A percentile compares a stretch with the other conserved stretches of the same genome.
These are phyloP conservation scores for Paracentrotus lividus DNA, from an alignment of 53 echinoderm and acorn worm genomes.

Conservation along the genomic window DNA sequence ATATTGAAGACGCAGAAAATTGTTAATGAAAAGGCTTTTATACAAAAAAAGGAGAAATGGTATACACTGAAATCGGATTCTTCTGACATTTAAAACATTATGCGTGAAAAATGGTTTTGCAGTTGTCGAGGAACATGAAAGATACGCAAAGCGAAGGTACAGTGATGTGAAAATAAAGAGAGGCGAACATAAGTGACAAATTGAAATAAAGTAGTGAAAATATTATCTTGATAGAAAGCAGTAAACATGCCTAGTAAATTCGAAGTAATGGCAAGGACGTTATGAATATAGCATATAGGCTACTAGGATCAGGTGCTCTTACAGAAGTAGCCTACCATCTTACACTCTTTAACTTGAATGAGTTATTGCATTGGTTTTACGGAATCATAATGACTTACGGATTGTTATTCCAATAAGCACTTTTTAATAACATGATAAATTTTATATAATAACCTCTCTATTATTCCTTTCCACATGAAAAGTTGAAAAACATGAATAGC, in stretches of 20 bases:
- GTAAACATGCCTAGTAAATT: not conserved
- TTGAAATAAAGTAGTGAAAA: not conserved
- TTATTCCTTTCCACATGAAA: too few species aligned
- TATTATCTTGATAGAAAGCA: not conserved
- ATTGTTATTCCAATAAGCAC: too few species aligned
- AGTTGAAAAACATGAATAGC: too few species aligned
- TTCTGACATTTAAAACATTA: conserved; percentile 19
- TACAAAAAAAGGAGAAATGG: not conserved
- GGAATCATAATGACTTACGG: too few species aligned
- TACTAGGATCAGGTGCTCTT: not conserved
- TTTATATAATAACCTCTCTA: too few species aligned
- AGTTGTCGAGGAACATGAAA: not conserved
- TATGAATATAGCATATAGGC: not conserved
- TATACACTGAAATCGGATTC: not conserved
- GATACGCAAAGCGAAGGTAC: not conserved
- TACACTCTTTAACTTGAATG: not conserved
- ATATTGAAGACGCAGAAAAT: too few species aligned
- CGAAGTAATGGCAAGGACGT: not conserved
- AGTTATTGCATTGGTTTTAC: too few species aligned
- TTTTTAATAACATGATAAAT: too few species aligned
- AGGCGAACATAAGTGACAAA: not conserved
- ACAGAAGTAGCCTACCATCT: not conserved
- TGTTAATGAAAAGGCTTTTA: not conserved
- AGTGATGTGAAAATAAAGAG: not conserved
- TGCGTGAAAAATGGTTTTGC: not conserved